Percentiles rank a stretch among this genome's conserved stretches.
These are phyloP conservation scores for Heteractis magnifica DNA, from an alignment of 92 coral and sea anemone species.

Conservation along the genomic window DNA sequence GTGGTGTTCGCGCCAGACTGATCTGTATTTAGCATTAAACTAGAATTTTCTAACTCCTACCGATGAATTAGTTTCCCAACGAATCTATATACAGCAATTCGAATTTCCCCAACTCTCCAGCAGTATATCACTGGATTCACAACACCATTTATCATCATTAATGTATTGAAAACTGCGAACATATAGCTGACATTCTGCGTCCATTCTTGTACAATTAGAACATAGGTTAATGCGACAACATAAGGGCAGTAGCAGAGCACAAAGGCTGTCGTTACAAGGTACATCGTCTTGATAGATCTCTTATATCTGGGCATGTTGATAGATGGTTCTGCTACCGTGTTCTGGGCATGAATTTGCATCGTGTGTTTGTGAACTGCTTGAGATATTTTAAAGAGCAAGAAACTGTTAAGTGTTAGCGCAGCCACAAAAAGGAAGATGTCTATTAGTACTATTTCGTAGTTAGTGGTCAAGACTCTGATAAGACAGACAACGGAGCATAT, in stretches of 20 bases:
- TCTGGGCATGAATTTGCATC: slow-evolving; percentile 5
- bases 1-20: no score
- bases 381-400: slow-evolving; percentile 1
- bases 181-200: not conserved
- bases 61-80: not conserved
- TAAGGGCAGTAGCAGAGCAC: not conserved
- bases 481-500: not conserved
- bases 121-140: slow-evolving; percentile 17
- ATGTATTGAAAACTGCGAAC: not conserved
- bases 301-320: slow-evolving; percentile 16
- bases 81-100: not conserved
- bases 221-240: not conserved
- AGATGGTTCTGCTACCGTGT: not conserved
- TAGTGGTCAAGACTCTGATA: not conserved
- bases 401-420: not conserved
- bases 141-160: slow-evolving; percentile 1
- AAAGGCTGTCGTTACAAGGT: not conserved
- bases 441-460: not conserved
- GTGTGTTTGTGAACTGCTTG: not conserved
- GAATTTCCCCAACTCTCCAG: slow-evolving; percentile 13
- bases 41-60: not conserved
- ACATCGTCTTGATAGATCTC: slow-evolving; percentile 11
- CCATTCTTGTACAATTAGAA: slow-evolving; percentile 11
- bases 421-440: not conserved
- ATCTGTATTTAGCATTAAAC: no score